Base-by-base conservation (phyloP, 1,140 invertebrate species). In the Chymomyza costata region DNA sequence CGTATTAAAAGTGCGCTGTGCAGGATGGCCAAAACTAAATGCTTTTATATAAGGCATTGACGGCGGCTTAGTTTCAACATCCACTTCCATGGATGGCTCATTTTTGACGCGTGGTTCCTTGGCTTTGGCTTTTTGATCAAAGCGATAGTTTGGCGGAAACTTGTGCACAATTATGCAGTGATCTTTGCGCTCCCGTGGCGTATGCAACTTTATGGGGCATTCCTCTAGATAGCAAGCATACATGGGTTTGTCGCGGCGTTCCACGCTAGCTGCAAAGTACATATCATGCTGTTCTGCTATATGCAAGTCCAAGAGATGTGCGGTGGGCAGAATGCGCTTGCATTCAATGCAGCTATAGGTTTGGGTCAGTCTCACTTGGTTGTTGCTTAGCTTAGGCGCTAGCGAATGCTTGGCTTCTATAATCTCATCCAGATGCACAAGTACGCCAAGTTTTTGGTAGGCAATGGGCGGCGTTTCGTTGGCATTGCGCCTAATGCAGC, bases 271-370 rank as follows among this genome's bases (percentile, higher is more conserved):
- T 45, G 89, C 86, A 45, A 93, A 93, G 65, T 90, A 93, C 1
- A 88, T 89, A 68, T 93, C 92, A 35, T 93, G 92, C 0, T 66
- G 86, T 65, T 93, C 92, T 51, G 89, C 87, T 43, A 93, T 83
- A 67, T 93, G 92, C 34, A 93, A 86, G 62, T 93, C 91, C 25
- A 93, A 76, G 0, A 93, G 74, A 71, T 92, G 89, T 0, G 90
- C 86, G 7, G 89, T 91, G 0, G 91, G 89, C 15, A 90, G 80
- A 15, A 83, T 78, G 37, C 89, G 90, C 56, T 89, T 90, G 67
- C 92, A 93, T 31, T 80, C 55, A 0, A 58, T 51, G 28, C 82
- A 84, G 14, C 52, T 51, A 38, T 63, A 81, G 5, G 54, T 41
- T 17, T 83, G 70, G 15, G 47, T 37, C 32, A 34, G 31, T 39